These are phyloP conservation scores for Sparidentex hasta DNA, from an alignment of 2,797 vertebrate species.

Conservation along the genomic window DNA sequence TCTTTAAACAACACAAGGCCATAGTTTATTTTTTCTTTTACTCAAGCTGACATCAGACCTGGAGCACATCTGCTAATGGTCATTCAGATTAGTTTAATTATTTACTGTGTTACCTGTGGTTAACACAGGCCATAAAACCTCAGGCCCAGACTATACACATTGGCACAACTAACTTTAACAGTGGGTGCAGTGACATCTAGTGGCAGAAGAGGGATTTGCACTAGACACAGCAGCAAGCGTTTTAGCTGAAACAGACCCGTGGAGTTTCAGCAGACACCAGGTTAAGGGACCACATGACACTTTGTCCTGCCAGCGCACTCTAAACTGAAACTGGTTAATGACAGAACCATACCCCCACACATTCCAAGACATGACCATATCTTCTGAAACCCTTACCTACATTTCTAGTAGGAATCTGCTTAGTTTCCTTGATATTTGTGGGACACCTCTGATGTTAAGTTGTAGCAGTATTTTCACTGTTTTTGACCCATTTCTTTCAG, in stretches of 20 bases:
- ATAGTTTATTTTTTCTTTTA: background rate
- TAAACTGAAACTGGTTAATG: background rate
- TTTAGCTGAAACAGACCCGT: background rate
- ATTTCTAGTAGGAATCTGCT: background rate
- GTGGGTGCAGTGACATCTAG: slow-evolving; percentile 56
- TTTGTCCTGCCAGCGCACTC: background rate
- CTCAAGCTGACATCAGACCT: background rate
- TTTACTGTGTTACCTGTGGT: background rate
- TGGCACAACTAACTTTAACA: background rate
- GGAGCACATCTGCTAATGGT: background rate
- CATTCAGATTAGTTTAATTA: background rate
- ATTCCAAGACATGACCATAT: background rate
- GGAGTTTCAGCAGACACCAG: background rate
- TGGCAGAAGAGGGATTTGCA: slow-evolving; percentile 31
- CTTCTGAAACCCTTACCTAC: background rate
- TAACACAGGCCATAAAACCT: background rate
- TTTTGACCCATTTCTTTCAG: slow-evolving; percentile 48
- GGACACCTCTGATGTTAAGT: background rate
- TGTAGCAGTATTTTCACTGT: background rate
- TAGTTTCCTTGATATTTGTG: background rate
- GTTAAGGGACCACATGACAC: background rate
- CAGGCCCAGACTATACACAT: background rate
- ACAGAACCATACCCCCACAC: background rate
- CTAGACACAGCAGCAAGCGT: background rate
- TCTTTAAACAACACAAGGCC: background rate